Evolutionary conservation across 2,888 invertebrate species (phyloP), one percentile per base, ranked within the genome.

Genomic region (Leucoma salicis): DNA sequence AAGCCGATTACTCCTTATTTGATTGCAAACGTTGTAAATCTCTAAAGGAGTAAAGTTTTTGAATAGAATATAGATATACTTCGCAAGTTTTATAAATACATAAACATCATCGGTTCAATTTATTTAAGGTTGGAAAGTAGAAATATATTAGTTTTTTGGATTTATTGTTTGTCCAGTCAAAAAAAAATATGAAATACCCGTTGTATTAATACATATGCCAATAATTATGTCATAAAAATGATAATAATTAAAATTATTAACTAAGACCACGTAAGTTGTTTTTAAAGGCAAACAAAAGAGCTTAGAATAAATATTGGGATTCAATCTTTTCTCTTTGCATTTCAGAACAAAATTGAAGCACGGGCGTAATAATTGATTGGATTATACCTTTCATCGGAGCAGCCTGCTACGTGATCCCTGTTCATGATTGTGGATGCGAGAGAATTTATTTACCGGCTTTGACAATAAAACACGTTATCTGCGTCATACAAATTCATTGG

Each of bases 291-390:
- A 29, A 29, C 29, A 13, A 29, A 29, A 27, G 4, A 27, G 27
- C 27, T 57, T 39, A 40, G 18, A 40, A 32, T 5, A 18, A 24
- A 45, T 58, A 46, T 48, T 48, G 41, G 58, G 53, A 70, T 75
- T 69, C 72, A 78, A 75, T 72, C 70, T 70, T 77, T 68, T 70
- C 63, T 67, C 63, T 73, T 77, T 78, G 70, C 76, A 79, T 75
- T 76, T 67, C 51, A 49, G 67, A 70, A 61, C 70, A 61, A 64
- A 80, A 81, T 78, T 77, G 78, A 73, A 69, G 61, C 78, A 74
- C 78, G 76, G 61, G 60, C 69, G 76, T 74, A 75, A 84, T 85
- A 86, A 86, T 86, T 84, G 83, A 86, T 86, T 78, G 82, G 79
- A 82, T 86, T 84, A 85, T 80, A 75, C 78, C 79, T 79, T 80